A percentile compares a stretch with the other conserved stretches of the same genome.
Evolutionary conservation across 2,113 vertebrate genomes (phyloP).

Genomic region (Motacilla tschutschensis): DNA sequence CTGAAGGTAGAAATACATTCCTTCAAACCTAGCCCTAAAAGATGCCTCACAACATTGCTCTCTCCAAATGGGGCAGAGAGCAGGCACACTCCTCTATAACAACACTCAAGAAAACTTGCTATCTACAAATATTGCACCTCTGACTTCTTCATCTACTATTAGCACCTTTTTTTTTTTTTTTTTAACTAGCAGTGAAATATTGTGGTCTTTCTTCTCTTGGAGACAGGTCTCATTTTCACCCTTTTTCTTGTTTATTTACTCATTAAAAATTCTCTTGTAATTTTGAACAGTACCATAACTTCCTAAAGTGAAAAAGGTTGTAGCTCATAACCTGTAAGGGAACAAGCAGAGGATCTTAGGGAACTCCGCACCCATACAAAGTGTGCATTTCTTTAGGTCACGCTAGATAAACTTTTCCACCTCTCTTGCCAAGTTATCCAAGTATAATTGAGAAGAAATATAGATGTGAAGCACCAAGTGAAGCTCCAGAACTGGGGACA

Average conservation of each 20-base stretch:
- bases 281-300: background rate
- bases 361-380: background rate
- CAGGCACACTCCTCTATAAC: background rate
- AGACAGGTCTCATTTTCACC: constrained; percentile 35
- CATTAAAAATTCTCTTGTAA: background rate
- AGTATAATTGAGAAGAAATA: background rate
- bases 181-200: background rate
- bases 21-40: background rate
- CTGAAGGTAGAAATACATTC: background rate
- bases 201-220: constrained; percentile 18
- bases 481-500: background rate
- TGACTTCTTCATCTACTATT: background rate
- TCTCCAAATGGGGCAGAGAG: background rate
- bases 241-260: background rate
- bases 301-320: constrained; percentile 8
- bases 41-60: background rate
- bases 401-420: background rate
- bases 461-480: background rate
- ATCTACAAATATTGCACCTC: background rate
- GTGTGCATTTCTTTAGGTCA: background rate
- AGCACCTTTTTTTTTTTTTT: background rate
- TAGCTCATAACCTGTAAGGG: background rate
- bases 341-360: background rate
- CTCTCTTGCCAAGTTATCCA: background rate
- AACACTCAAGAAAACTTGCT: background rate